phyloP scores from a whole-genome alignment of 2,113 vertebrate species.

The Xenopus laevis region DNA sequence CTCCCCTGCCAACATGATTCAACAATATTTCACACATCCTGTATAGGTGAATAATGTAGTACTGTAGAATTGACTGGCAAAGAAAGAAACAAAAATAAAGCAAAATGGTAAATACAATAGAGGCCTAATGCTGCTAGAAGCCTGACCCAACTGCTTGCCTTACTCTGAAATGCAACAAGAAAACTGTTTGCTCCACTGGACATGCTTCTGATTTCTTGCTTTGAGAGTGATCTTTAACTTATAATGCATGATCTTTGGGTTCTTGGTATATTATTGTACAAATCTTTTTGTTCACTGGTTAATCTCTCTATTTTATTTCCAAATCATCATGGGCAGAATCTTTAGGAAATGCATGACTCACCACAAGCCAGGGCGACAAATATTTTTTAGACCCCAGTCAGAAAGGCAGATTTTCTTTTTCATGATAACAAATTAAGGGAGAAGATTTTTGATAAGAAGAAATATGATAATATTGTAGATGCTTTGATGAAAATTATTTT shows the following conservation, averaged over 20 bases:
- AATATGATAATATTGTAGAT: no score
- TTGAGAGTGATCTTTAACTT: constrained; percentile 29
- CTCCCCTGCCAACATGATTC: constrained; percentile 25
- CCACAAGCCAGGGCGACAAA: constrained; percentile 2
- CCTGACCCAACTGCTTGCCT: constrained; percentile 51
- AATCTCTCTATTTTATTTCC: constrained; percentile 33
- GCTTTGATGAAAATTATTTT: no score
- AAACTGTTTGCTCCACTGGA: constrained; percentile 32
- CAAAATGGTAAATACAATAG: constrained; percentile 35
- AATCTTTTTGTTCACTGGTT: not conserved
- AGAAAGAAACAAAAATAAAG: not conserved
- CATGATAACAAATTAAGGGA: no score
- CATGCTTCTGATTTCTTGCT: constrained; percentile 39
- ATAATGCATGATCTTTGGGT: constrained; percentile 47
- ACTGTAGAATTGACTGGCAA: constrained; percentile 38
- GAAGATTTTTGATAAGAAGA: no score
- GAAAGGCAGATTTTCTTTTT: no score
- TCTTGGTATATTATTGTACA: constrained; percentile 48
- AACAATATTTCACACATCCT: not conserved
- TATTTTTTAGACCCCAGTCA: not conserved
- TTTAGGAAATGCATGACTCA: constrained; percentile 35
- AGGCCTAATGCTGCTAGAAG: constrained; percentile 58
- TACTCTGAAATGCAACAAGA: constrained; percentile 27
- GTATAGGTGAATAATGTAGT: not conserved
- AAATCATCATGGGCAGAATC: fast-evolving